These are phyloP conservation scores for Cistogaster globosa DNA, from an alignment of 2,888 invertebrate species.

Conservation along the genomic window DNA sequence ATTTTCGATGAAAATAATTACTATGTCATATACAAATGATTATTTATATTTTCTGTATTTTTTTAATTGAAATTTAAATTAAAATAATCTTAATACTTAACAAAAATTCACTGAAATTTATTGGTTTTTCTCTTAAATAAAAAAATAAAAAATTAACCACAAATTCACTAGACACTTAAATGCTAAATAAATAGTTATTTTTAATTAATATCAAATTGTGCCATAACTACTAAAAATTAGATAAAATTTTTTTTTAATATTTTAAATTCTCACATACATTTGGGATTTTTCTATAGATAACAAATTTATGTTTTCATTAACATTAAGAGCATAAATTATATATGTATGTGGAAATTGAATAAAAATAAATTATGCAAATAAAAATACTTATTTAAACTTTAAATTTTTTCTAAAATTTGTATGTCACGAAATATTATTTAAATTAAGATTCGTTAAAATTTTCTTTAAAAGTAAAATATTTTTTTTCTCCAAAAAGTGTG, in stretches of 20 bases:
- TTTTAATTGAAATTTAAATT: too few relatives aligned
- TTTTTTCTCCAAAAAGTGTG: too few relatives aligned
- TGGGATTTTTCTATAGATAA: constrained; percentile 40
- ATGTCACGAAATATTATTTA: not conserved
- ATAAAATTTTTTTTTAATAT: constrained; percentile 27
- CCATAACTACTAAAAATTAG: not conserved
- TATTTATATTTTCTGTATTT: too few relatives aligned
- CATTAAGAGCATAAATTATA: constrained; percentile 41
- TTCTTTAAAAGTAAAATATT: constrained; percentile 1
- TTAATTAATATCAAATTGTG: too few relatives aligned
- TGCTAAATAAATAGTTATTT: too few relatives aligned
- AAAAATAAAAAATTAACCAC: too few relatives aligned
- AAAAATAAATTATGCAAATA: not conserved
- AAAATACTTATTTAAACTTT: not conserved
- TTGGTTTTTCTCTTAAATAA: too few relatives aligned
- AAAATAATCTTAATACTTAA: too few relatives aligned
- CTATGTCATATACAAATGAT: too few relatives aligned
- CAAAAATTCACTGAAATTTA: too few relatives aligned
- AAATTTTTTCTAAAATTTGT: not conserved
- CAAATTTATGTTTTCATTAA: constrained; percentile 55
- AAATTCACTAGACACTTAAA: too few relatives aligned
- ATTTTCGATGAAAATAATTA: too few relatives aligned
- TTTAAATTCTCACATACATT: constrained; percentile 21
- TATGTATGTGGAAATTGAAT: not conserved
- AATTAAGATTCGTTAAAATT: not conserved